phyloP scores from a whole-genome alignment of 2,888 invertebrate genomes.

The Hartigia nigra region DNA sequence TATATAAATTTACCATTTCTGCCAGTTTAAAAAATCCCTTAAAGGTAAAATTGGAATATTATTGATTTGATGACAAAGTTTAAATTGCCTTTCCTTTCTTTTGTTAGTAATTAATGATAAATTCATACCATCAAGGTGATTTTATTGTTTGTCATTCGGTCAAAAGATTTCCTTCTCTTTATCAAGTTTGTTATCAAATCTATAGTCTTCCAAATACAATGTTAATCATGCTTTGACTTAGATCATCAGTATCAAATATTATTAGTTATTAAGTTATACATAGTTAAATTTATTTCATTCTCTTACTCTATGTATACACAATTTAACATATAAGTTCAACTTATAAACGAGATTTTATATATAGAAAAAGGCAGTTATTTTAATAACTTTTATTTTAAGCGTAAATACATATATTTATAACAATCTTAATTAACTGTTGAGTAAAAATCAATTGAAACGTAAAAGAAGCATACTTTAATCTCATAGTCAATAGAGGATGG shows the following conservation, averaged over 20 bases:
- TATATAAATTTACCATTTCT: not conserved
- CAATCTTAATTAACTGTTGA: not conserved
- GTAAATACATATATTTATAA: not conserved
- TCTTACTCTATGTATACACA: not conserved
- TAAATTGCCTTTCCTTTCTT: not conserved
- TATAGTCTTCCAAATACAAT: not conserved
- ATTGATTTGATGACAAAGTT: not conserved
- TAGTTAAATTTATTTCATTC: not conserved
- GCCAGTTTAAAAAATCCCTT: not conserved
- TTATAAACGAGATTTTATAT: not conserved
- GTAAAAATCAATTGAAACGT: not conserved
- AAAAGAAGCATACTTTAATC: not conserved
- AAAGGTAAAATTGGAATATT: not conserved
- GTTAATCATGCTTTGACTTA: not conserved
- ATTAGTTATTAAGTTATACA: not conserved
- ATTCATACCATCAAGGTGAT: not conserved
- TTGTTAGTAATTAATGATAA: not conserved
- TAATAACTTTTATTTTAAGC: not conserved
- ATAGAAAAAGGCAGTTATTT: not conserved
- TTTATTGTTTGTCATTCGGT: not conserved
- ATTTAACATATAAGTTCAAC: not conserved
- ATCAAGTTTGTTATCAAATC: not conserved
- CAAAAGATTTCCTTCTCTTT: not conserved
- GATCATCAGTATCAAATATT: not conserved
- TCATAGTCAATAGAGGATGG: not conserved